Evolutionary conservation across 2,888 invertebrate species (phyloP).

Genomic region (Gortyna flavago): DNA sequence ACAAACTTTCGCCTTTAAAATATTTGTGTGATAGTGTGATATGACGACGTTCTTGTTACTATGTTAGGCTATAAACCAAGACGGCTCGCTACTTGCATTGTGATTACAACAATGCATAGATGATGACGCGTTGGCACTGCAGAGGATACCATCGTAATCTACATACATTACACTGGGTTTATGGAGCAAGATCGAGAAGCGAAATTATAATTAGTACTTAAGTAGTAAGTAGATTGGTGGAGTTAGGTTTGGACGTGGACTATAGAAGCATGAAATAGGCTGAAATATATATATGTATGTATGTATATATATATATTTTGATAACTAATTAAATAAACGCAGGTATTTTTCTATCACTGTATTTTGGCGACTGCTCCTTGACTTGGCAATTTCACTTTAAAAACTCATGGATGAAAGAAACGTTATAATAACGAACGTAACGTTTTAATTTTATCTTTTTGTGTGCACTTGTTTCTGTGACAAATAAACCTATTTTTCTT

Average conservation of each 20-base stretch:
- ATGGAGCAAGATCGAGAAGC: not conserved
- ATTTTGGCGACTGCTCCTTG: not conserved
- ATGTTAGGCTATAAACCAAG: not conserved
- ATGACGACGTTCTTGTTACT: not conserved
- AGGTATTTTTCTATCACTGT: too few species aligned
- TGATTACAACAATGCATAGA: constrained; percentile 55
- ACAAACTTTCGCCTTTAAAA: too few species aligned
- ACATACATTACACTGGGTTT: constrained; percentile 45
- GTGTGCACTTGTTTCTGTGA: too few species aligned
- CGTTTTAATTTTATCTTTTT: too few species aligned
- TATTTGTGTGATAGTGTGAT: too few species aligned
- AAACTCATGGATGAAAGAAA: not conserved
- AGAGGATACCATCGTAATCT: constrained; percentile 15
- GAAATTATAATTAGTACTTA: constrained; percentile 37
- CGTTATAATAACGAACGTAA: too few species aligned
- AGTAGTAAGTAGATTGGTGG: not conserved
- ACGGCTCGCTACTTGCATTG: not conserved
- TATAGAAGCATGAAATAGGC: not conserved
- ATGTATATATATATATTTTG: too few species aligned
- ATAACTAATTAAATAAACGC: not conserved
- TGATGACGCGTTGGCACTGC: constrained; percentile 40
- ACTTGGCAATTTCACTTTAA: not conserved
- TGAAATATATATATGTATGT: too few species aligned
- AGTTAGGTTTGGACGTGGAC: not conserved
- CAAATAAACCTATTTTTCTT: too few species aligned